phyloP scores from a whole-genome alignment of 2,888 invertebrate genomes.

The Spilarctia lutea region DNA sequence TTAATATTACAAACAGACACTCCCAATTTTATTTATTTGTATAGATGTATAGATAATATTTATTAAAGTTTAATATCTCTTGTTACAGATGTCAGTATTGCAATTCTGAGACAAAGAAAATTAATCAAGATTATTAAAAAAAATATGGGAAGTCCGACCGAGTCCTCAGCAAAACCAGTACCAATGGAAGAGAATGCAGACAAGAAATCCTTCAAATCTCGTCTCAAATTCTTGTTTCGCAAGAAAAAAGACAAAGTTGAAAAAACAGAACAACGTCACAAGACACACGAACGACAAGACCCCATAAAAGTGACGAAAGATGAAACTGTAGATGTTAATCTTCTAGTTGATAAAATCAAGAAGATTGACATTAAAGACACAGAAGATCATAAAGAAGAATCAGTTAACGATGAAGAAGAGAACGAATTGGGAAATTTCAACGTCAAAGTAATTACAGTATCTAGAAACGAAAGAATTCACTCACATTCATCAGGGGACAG shows the following conservation, averaged over 20 bases:
- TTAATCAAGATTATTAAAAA: slow-evolving; percentile 40
- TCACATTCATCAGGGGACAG: slow-evolving; percentile 78
- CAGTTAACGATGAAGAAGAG: slow-evolving; percentile 51
- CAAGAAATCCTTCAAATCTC: slow-evolving; percentile 62
- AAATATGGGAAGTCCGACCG: slow-evolving; percentile 71
- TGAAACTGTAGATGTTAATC: slow-evolving; percentile 47
- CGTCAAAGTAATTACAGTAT: slow-evolving; percentile 64
- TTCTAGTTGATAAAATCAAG: slow-evolving; percentile 59
- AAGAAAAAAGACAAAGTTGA: slow-evolving; percentile 59
- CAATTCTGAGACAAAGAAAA: not conserved
- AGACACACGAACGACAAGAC: not conserved
- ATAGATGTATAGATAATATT: no score
- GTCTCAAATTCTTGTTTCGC: slow-evolving; percentile 48
- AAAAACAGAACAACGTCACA: slow-evolving; percentile 26
- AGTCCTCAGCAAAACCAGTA: slow-evolving; percentile 54
- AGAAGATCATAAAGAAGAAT: slow-evolving; percentile 25
- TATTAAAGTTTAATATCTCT: slow-evolving; percentile 6
- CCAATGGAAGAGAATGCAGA: slow-evolving; percentile 68
- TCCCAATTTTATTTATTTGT: no score
- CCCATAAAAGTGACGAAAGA: slow-evolving; percentile 20
- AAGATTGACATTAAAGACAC: slow-evolving; percentile 47
- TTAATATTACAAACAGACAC: no score
- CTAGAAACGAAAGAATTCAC: slow-evolving; percentile 60
- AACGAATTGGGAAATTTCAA: slow-evolving; percentile 69
- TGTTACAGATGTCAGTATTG: slow-evolving; percentile 44